Evolutionary conservation across 2,797 vertebrate genomes (phyloP).

Genomic region (Anguilla anguilla): DNA sequence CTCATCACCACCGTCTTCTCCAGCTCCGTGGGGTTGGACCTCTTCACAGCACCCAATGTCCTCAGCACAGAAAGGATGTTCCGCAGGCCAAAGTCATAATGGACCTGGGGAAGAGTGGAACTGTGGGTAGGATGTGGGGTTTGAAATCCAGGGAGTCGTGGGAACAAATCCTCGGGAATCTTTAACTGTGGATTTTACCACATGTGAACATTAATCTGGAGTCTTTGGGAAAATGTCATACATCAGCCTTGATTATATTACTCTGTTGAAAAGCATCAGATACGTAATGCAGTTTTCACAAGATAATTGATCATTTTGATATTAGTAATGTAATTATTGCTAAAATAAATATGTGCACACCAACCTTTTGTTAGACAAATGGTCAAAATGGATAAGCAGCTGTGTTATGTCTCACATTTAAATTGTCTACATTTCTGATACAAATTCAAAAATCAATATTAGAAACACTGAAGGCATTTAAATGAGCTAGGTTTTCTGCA

Average conservation of each 20-base stretch:
- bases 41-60: constrained; percentile 81
- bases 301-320: not conserved
- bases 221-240: not conserved
- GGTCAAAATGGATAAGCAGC: no score
- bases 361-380: not conserved
- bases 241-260: not conserved
- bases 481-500: not conserved
- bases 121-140: not conserved
- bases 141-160: not conserved
- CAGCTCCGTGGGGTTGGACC: constrained; percentile 76
- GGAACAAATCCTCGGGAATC: not conserved
- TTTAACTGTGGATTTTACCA: not conserved
- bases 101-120: constrained; percentile 66
- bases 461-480: not conserved
- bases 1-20: constrained; percentile 85
- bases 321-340: not conserved
- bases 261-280: no score
- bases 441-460: not conserved
- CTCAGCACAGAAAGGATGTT: constrained; percentile 85
- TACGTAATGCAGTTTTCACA: not conserved
- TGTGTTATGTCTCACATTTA: no score
- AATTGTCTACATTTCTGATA: not conserved
- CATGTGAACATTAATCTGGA: no score
- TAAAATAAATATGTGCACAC: not conserved
- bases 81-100: constrained; percentile 85